Evolutionary conservation across 2,888 invertebrate species (phyloP).

Genomic region (Sturmia bella): DNA sequence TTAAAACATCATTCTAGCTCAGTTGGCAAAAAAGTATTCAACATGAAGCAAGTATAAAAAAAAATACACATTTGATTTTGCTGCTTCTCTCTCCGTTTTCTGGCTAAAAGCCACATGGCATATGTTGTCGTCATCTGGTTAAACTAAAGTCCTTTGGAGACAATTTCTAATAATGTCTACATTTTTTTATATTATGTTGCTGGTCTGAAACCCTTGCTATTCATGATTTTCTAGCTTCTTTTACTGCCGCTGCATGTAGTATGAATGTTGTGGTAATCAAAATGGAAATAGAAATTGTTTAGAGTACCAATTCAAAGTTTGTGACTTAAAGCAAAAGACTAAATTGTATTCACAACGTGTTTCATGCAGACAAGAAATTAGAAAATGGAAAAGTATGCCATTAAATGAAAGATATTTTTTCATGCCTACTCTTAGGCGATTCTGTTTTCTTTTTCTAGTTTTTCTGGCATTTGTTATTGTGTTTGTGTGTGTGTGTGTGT

Average conservation of each 20-base stretch:
- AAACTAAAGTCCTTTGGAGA: conserved; percentile 68
- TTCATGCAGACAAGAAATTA: conserved; percentile 29
- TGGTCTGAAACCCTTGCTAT: conserved; percentile 3
- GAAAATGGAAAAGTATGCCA: conserved; percentile 18
- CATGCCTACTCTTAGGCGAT: conserved; percentile 50
- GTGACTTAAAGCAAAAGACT: conserved; percentile 32
- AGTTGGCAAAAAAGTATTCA: conserved; percentile 2
- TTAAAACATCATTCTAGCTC: background rate
- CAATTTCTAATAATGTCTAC: conserved; percentile 65
- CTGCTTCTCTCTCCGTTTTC: conserved; percentile 27
- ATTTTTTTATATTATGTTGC: conserved; percentile 27
- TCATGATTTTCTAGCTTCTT: conserved; percentile 20
- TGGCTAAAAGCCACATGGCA: conserved; percentile 71
- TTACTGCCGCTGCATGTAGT: conserved; percentile 19
- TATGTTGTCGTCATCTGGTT: conserved; percentile 70
- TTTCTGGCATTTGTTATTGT: background rate
- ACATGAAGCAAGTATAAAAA: conserved; percentile 9
- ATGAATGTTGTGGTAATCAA: conserved; percentile 60
- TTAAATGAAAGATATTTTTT: conserved; percentile 35
- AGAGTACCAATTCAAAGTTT: conserved; percentile 50
- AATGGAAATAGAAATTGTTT: conserved; percentile 66
- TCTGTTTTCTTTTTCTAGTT: background rate
- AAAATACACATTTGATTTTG: conserved; percentile 4
- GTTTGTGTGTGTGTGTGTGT: no score
- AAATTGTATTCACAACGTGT: conserved; percentile 46